A percentile compares a stretch with the other conserved stretches of the same genome.
These are phyloP conservation scores for Eurosta solidaginis DNA, from an alignment of 1,140 invertebrate species.

Conservation along the genomic window DNA sequence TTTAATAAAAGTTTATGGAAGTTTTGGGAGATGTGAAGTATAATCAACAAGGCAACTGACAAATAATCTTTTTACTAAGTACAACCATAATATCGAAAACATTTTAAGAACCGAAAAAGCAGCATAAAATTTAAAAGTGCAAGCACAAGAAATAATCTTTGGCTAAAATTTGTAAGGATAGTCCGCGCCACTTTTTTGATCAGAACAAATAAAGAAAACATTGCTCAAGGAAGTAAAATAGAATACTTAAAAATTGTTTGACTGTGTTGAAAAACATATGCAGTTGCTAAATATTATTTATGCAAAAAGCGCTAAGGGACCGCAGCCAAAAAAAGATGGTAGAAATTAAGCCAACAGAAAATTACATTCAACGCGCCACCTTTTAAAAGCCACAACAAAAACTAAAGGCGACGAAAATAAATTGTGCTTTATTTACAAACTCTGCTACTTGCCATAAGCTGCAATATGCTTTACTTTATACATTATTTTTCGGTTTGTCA, in stretches of 20 bases:
- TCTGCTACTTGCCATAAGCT: not conserved
- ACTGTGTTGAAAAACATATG: not conserved
- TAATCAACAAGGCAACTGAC: not conserved
- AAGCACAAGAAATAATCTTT: conserved; percentile 23
- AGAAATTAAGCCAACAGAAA: not conserved
- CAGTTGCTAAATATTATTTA: conserved; percentile 26
- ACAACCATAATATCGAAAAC: not conserved
- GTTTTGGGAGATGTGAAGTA: conserved; percentile 34
- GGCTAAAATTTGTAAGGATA: conserved; percentile 18
- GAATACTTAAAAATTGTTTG: conserved; percentile 8
- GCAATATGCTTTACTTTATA: not conserved
- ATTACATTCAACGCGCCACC: too few relatives aligned
- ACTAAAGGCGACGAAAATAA: not conserved
- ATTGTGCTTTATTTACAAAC: not conserved
- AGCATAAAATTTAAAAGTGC: conserved; percentile 15
- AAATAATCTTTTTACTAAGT: not conserved
- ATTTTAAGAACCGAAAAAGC: not conserved
- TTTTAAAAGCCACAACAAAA: not conserved
- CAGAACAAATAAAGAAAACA: not conserved
- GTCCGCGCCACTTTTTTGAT: not conserved
- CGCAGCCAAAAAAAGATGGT: not conserved
- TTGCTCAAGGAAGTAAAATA: not conserved
- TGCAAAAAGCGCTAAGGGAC: conserved; percentile 34
- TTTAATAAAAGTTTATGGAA: conserved; percentile 48
- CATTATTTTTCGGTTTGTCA: not conserved